Conservation (phyloP, 1,140 invertebrate species). For the Cydia splendana region DNA sequence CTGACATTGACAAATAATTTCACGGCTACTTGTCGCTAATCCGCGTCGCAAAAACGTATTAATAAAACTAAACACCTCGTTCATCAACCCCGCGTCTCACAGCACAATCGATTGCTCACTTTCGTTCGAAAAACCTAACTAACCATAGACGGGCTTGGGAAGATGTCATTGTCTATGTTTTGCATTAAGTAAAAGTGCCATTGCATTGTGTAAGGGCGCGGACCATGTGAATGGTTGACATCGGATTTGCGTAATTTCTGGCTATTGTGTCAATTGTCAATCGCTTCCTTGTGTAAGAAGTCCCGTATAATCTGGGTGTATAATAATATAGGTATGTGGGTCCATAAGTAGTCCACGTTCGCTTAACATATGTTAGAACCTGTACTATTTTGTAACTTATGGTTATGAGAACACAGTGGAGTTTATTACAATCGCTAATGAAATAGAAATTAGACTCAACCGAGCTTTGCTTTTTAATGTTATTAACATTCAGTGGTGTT, state of each 20-base stretch:
- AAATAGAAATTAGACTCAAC: too few relatives aligned
- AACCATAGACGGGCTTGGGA: conserved; percentile 21
- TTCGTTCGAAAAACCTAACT: conserved; percentile 22
- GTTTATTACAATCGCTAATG: too few relatives aligned
- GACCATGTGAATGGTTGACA: conserved; percentile 16
- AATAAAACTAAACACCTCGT: neutral
- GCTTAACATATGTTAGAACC: neutral
- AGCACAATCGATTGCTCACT: conserved; percentile 22
- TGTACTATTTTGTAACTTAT: neutral
- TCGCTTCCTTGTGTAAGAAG: conserved; percentile 1
- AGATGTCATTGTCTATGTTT: conserved; percentile 25
- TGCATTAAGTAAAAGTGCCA: conserved; percentile 28
- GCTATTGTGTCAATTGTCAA: conserved; percentile 3
- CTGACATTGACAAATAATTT: conserved; percentile 3
- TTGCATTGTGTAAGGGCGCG: conserved; percentile 20
- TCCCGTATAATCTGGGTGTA: neutral
- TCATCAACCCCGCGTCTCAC: conserved; percentile 1
- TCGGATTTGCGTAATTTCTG: conserved; percentile 27
- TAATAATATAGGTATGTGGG: neutral
- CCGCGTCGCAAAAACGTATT: neutral
- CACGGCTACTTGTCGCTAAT: neutral
- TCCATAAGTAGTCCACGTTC: neutral
- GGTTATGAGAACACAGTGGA: too few relatives aligned
- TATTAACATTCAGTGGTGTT: too few relatives aligned
- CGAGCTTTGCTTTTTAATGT: too few relatives aligned